Conservation (phyloP, 2,797 vertebrate genomes). For the Acestrorhynchus altus region DNA sequence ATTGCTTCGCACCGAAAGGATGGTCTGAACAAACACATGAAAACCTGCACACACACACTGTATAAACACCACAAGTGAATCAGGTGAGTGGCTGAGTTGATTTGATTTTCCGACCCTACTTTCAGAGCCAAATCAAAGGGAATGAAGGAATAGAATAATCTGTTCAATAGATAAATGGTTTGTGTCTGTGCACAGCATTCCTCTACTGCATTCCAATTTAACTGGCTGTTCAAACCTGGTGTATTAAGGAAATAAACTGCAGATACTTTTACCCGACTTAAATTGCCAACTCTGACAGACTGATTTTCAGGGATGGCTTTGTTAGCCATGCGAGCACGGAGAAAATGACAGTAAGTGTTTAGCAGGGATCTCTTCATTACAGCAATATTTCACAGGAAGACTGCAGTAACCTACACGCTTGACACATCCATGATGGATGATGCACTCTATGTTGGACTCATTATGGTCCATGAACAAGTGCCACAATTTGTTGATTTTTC, state of each 20-base stretch:
- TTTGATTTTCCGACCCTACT: neutral
- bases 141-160: neutral
- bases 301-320: neutral
- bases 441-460: constrained; percentile 41
- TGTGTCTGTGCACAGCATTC: neutral
- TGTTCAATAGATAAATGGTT: neutral
- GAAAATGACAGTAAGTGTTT: neutral
- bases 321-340: neutral
- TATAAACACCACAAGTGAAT: constrained; percentile 4
- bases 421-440: constrained; percentile 52
- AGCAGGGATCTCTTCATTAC: constrained; percentile 33
- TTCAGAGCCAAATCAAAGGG: neutral
- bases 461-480: constrained; percentile 18
- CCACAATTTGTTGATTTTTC: too few species aligned
- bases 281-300: neutral
- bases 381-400: constrained; percentile 24
- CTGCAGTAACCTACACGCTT: constrained; percentile 1
- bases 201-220: neutral
- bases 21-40: constrained; percentile 27
- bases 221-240: neutral
- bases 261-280: too few species aligned
- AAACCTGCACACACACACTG: neutral
- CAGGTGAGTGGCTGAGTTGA: constrained; percentile 1
- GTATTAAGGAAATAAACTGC: too few species aligned
- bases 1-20: constrained; percentile 68